These are phyloP conservation scores for Sphaerodactylus townsendi DNA, from an alignment of 2,113 vertebrate species.

Conservation along the genomic window DNA sequence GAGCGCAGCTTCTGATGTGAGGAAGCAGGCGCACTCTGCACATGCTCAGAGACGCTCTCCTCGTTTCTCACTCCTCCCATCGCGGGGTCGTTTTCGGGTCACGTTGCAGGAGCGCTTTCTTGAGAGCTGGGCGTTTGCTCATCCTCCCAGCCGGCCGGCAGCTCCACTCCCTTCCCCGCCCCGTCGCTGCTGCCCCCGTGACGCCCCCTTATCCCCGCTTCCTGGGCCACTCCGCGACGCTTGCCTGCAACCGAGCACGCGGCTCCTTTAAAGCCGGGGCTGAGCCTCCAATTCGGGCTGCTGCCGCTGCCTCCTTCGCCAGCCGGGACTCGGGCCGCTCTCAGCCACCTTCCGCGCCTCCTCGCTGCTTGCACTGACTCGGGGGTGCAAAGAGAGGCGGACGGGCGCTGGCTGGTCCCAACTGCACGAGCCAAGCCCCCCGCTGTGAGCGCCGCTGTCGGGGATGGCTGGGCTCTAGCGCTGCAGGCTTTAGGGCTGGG, in stretches of 20 bases:
- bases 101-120: too few species aligned
- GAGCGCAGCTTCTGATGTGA: background rate
- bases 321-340: background rate
- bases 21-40: background rate
- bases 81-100: too few species aligned
- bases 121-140: too few species aligned
- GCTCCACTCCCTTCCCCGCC: background rate
- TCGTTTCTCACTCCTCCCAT: too few species aligned
- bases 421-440: too few species aligned
- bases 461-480: background rate
- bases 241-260: background rate
- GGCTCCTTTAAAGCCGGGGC: slow-evolving; percentile 18
- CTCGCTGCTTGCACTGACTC: too few species aligned
- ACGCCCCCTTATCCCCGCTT: background rate
- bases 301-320: background rate
- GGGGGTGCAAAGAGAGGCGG: too few species aligned
- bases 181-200: background rate
- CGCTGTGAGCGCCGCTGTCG: background rate
- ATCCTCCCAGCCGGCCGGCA: background rate
- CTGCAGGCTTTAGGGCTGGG: background rate
- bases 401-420: too few species aligned
- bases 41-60: too few species aligned
- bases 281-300: background rate
- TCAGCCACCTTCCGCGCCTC: slow-evolving; percentile 1
- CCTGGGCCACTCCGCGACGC: background rate